These are phyloP conservation scores for Cyclargus thomasi DNA, from an alignment of 1,140 invertebrate genomes.

Conservation along the genomic window DNA sequence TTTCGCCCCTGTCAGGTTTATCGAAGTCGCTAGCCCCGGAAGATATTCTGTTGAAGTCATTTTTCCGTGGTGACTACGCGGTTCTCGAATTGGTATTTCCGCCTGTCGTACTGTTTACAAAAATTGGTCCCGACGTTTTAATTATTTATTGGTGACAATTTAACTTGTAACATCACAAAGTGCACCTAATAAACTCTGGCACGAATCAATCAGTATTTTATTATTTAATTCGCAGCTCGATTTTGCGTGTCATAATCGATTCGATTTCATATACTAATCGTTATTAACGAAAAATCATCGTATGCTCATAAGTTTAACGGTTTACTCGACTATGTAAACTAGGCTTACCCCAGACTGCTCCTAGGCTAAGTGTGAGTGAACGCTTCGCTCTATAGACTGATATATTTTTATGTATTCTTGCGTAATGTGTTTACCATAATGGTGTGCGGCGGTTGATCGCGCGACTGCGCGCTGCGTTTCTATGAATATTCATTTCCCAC, in stretches of 20 bases:
- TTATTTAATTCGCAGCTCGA: background rate
- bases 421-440: conserved; percentile 26
- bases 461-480: conserved; percentile 38
- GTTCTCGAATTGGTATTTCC: conserved; percentile 13
- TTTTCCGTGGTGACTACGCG: conserved; percentile 9
- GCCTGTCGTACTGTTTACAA: conserved; percentile 12
- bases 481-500: conserved; percentile 68
- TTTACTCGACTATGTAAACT: conserved; percentile 15
- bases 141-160: background rate
- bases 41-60: conserved; percentile 7
- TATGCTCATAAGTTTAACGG: conserved; percentile 10
- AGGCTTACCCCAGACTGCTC: conserved; percentile 30
- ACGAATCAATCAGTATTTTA: conserved; percentile 3
- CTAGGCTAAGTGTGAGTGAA: conserved; percentile 39
- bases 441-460: conserved; percentile 45
- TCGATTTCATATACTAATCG: background rate
- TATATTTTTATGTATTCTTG: conserved; percentile 67
- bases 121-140: background rate
- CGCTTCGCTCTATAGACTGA: conserved; percentile 64
- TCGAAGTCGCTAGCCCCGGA: conserved; percentile 13
- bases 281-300: background rate
- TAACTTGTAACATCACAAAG: background rate
- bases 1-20: conserved; percentile 6
- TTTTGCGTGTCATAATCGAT: background rate
- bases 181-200: background rate